phyloP scores from a whole-genome alignment of 2,797 vertebrate species.

The Cynopterus sphinx region DNA sequence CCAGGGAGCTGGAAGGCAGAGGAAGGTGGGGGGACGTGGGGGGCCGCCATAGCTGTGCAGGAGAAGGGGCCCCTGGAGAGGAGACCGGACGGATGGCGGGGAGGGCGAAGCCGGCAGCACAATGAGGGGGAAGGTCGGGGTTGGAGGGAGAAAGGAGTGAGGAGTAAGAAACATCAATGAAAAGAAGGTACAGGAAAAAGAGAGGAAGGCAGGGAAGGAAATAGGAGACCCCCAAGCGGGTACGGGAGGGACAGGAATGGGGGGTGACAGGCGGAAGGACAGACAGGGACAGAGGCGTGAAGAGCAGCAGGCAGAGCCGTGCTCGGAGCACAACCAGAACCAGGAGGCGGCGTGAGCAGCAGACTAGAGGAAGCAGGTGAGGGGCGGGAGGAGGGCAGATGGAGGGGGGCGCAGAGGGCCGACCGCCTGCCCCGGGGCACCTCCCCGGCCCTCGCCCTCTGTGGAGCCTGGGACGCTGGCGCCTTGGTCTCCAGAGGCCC shows the following conservation, averaged over 20 bases:
- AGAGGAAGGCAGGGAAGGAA: not conserved
- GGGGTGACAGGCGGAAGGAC: not conserved
- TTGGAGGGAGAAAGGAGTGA: not conserved
- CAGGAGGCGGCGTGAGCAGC: not conserved
- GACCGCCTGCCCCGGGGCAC: too few species aligned
- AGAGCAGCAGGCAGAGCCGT: not conserved
- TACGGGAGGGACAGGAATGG: rapidly evolving
- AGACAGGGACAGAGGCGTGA: not conserved
- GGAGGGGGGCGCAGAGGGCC: not conserved
- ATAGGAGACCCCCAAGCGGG: rapidly evolving
- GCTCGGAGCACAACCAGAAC: not conserved
- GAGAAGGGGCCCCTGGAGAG: not conserved
- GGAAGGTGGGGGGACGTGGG: not conserved
- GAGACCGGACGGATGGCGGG: rapidly evolving
- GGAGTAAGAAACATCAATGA: not conserved
- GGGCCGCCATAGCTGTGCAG: not conserved
- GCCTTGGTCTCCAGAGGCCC: too few species aligned
- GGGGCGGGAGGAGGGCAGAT: rapidly evolving
- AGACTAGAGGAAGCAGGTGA: not conserved
- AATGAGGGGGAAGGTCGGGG: not conserved
- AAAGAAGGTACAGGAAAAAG: not conserved
- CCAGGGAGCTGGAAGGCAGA: not conserved
- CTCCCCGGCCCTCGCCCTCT: too few species aligned
- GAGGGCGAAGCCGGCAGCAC: not conserved
- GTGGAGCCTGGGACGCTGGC: too few species aligned